Evolutionary conservation across 1,140 invertebrate genomes (phyloP).

Genomic region (Listronotus bonariensis): DNA sequence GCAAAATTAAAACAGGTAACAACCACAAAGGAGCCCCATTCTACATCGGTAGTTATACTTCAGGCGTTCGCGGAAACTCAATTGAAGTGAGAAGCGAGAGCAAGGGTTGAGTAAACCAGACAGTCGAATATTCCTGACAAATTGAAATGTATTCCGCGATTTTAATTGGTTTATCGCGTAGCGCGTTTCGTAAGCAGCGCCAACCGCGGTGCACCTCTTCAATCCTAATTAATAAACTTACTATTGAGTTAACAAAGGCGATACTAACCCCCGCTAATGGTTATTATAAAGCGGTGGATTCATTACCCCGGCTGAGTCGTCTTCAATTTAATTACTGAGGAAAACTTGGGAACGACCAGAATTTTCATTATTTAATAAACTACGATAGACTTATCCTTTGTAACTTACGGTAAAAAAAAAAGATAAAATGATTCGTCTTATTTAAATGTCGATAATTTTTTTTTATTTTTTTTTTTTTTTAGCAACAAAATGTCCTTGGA

Average conservation of each 20-base stretch:
- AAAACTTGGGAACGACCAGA: slow-evolving; percentile 24
- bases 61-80: slow-evolving; percentile 34
- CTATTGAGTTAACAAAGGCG: slow-evolving; percentile 51
- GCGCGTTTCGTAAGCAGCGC: slow-evolving; percentile 34
- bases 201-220: slow-evolving; percentile 45
- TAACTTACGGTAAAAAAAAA: not conserved
- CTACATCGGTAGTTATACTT: slow-evolving; percentile 30
- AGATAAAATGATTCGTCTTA: too few species aligned
- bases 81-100: slow-evolving; percentile 28
- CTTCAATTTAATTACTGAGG: slow-evolving; percentile 45
- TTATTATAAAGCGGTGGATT: slow-evolving; percentile 51
- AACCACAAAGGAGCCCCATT: too few species aligned
- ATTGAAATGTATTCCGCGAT: slow-evolving; percentile 50
- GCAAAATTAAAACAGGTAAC: too few species aligned
- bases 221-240: slow-evolving; percentile 55
- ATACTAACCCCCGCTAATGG: slow-evolving; percentile 46
- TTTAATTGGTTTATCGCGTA: slow-evolving; percentile 50
- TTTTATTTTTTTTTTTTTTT: too few species aligned
- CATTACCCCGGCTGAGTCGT: slow-evolving; percentile 44
- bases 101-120: slow-evolving; percentile 29
- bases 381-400: not conserved
- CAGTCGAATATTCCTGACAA: slow-evolving; percentile 36
- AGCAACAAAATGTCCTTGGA: too few species aligned
- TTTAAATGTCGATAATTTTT: too few species aligned
- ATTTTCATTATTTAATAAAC: slow-evolving; percentile 8